Conservation (phyloP, 2,797 vertebrate species). For the Dicrostonyx torquatus region DNA sequence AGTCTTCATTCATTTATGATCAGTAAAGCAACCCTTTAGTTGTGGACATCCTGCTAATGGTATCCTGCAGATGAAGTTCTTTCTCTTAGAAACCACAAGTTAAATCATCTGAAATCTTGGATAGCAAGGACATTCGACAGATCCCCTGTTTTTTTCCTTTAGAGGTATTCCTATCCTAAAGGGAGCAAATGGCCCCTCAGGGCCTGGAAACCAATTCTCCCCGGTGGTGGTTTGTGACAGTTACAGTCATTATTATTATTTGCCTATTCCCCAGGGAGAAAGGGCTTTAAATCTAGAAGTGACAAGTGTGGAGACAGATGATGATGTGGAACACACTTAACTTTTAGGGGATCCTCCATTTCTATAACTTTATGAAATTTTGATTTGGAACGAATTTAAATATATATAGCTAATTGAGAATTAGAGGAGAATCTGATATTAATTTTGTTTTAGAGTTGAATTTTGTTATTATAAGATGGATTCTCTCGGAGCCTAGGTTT, state of each 20-base stretch:
- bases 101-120: background rate
- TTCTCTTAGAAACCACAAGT: constrained; percentile 4
- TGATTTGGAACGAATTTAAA: background rate
- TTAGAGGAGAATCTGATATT: background rate
- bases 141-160: background rate
- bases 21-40: background rate
- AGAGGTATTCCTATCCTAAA: background rate
- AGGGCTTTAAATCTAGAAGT: background rate
- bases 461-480: background rate
- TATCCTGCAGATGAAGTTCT: background rate
- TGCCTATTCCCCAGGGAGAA: background rate
- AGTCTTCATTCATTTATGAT: background rate
- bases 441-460: background rate
- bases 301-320: background rate
- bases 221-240: background rate
- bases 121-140: background rate
- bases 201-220: background rate
- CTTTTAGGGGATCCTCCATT: background rate
- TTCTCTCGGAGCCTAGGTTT: background rate
- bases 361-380: background rate
- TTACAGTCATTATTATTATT: background rate
- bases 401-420: background rate
- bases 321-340: background rate
- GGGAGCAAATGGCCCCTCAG: background rate
- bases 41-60: background rate